A percentile compares a stretch with the other conserved stretches of the same genome.
phyloP scores from a whole-genome alignment of 2,113 vertebrate genomes.

The Rhodinocichla rosea region DNA sequence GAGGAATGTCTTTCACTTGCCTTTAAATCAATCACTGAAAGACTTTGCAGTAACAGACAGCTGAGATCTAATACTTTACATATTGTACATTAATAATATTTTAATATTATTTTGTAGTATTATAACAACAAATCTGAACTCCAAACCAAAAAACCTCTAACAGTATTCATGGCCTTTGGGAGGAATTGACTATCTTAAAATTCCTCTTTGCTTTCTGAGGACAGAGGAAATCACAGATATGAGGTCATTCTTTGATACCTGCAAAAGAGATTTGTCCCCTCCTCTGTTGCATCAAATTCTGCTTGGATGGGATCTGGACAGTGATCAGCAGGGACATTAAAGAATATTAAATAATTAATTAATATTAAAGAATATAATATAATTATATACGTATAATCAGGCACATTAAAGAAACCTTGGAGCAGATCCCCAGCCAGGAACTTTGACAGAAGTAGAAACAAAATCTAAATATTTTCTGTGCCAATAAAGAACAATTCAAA shows the following conservation, averaged over 20 bases:
- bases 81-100: background rate
- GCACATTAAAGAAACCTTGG: background rate
- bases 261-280: background rate
- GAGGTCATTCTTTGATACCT: background rate
- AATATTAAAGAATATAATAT: too few relatives aligned
- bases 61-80: background rate
- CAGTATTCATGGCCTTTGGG: background rate
- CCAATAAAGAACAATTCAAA: background rate
- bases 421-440: background rate
- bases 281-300: background rate
- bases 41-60: background rate
- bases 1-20: background rate
- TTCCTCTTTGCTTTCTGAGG: background rate
- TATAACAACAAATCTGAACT: background rate
- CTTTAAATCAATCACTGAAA: background rate
- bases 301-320: background rate
- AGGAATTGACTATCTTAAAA: background rate
- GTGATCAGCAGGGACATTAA: background rate
- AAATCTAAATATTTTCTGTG: background rate
- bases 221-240: background rate
- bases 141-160: background rate
- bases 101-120: background rate
- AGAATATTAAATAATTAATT: background rate
- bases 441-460: background rate
- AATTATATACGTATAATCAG: too few relatives aligned